phyloP scores from a whole-genome alignment of 2,797 vertebrate species.

The Onychomys arenicola region DNA sequence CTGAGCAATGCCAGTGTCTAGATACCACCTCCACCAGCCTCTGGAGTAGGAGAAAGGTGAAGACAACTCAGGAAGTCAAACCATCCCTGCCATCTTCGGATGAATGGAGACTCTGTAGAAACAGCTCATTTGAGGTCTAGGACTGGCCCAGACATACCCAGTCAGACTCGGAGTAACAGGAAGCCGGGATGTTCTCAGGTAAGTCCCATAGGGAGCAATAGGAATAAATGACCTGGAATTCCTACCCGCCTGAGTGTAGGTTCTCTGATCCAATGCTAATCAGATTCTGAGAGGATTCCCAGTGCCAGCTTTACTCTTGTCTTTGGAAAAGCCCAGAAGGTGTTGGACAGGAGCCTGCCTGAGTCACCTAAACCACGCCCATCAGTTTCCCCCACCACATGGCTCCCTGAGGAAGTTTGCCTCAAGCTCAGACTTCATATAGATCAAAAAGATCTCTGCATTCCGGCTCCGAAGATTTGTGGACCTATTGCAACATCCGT shows the following conservation, averaged over 20 bases:
- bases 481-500: background rate
- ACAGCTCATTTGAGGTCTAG: background rate
- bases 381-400: background rate
- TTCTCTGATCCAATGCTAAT: background rate
- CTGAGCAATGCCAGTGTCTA: rapidly evolving
- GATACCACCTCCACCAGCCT: background rate
- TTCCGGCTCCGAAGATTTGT: background rate
- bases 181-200: background rate
- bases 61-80: background rate
- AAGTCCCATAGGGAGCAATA: too few relatives aligned
- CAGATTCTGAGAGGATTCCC: background rate
- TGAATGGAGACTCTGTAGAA: background rate
- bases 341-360: background rate
- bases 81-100: background rate
- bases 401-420: background rate
- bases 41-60: rapidly evolving
- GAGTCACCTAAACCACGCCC: background rate
- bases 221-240: background rate
- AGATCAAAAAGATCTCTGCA: background rate
- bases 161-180: background rate
- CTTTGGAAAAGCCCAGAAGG: background rate
- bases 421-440: background rate
- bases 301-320: background rate
- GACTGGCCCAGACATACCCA: too few relatives aligned
- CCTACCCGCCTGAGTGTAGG: background rate